Conservation (phyloP, 1,140 invertebrate species). For the Ladona fulva region DNA sequence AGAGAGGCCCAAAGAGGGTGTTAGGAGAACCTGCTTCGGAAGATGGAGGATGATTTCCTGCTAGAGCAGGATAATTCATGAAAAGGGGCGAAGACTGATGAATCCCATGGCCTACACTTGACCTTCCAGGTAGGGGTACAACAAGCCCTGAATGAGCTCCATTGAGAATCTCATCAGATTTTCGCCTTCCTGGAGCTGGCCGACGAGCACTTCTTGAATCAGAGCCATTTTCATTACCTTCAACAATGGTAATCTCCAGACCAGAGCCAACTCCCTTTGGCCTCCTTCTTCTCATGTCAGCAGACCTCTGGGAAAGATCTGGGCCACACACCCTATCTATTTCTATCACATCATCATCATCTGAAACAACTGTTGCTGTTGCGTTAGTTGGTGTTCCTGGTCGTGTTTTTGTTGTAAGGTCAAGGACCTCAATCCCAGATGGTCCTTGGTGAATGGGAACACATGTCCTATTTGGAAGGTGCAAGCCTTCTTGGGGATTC, state of each 20-base stretch:
- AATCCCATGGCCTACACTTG: not conserved
- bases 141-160: not conserved
- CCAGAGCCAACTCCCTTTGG: conserved; percentile 40
- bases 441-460: not conserved
- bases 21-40: not conserved
- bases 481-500: conserved; percentile 55
- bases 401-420: not conserved
- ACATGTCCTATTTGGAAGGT: conserved; percentile 30
- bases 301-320: not conserved
- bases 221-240: not conserved
- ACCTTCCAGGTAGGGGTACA: not conserved
- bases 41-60: not conserved
- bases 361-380: not conserved
- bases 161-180: not conserved
- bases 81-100: not conserved
- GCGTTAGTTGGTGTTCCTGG: not conserved
- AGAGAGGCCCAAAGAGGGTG: not conserved
- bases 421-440: conserved; percentile 5
- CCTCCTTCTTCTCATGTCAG: conserved; percentile 24
- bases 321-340: conserved; percentile 5
- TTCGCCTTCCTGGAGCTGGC: not conserved
- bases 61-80: not conserved
- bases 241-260: conserved; percentile 51
- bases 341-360: not conserved
- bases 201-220: not conserved